A percentile compares a stretch with the other conserved stretches of the same genome.
These are phyloP conservation scores for Tricholaema leucomelas DNA, from an alignment of 2,113 vertebrate species.

Conservation along the genomic window DNA sequence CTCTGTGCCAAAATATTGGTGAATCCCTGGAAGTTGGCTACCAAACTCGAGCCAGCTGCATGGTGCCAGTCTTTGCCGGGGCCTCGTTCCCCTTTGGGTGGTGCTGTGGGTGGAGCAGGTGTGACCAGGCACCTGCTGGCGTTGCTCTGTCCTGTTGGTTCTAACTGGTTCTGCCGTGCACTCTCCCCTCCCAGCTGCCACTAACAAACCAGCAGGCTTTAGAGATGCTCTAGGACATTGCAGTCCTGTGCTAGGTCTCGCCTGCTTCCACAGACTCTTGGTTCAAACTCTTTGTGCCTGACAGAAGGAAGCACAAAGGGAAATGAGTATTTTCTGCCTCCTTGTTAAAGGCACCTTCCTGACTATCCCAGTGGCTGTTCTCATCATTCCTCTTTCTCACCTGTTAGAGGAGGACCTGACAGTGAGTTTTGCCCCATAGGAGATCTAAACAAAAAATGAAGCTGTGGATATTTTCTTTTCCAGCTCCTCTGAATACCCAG, in stretches of 20 bases:
- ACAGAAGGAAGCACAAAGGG: background rate
- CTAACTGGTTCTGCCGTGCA: background rate
- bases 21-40: background rate
- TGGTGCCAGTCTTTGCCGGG: background rate
- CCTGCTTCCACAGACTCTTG: background rate
- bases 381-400: background rate
- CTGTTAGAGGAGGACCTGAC: background rate
- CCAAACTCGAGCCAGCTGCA: background rate
- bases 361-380: background rate
- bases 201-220: background rate
- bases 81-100: background rate
- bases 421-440: background rate
- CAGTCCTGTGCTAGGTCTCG: background rate
- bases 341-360: background rate
- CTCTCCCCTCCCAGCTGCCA: background rate
- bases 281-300: background rate
- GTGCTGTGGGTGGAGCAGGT: background rate
- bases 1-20: background rate
- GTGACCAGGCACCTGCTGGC: background rate
- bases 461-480: slow-evolving; percentile 37
- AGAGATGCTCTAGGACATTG: background rate
- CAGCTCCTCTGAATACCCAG: background rate
- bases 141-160: background rate
- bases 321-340: background rate
- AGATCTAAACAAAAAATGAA: slow-evolving; percentile 25